Conservation (phyloP, 1,140 invertebrate genomes). For the Drosophila aff. region DNA sequence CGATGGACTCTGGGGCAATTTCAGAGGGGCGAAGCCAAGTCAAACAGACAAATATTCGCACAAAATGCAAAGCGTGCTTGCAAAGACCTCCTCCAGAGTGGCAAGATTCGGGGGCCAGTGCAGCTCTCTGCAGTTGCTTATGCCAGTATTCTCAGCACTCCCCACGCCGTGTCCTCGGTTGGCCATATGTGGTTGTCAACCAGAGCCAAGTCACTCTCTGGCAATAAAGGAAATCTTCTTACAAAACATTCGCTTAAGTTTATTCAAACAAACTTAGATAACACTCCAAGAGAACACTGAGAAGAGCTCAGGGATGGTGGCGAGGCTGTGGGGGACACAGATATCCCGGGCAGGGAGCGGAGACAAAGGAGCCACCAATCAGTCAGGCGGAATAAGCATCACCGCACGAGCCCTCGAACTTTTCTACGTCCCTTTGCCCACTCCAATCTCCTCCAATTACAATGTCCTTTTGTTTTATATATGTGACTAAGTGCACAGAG, state of each 20-base stretch:
- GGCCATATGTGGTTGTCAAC: constrained; percentile 69
- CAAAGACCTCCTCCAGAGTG: constrained; percentile 34
- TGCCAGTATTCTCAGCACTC: background rate
- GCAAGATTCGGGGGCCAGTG: constrained; percentile 21
- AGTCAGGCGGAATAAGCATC: constrained; percentile 82
- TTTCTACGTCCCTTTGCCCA: constrained; percentile 37
- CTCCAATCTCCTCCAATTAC: constrained; percentile 64
- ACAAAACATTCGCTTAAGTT: constrained; percentile 84
- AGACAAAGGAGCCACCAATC: constrained; percentile 79
- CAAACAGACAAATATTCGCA: constrained; percentile 32
- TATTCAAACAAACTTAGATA: constrained; percentile 84
- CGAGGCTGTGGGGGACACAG: background rate
- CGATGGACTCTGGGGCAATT: constrained; percentile 18
- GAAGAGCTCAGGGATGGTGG: background rate
- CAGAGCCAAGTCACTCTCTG: constrained; percentile 67
- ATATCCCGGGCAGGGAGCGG: constrained; percentile 57
- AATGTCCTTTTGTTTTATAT: constrained; percentile 80
- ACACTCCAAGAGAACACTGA: constrained; percentile 47
- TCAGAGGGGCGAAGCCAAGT: constrained; percentile 32
- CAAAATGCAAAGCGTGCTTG: constrained; percentile 63
- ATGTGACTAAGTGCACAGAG: constrained; percentile 19
- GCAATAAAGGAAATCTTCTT: constrained; percentile 83
- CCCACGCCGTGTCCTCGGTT: background rate
- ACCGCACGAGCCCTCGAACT: constrained; percentile 70
- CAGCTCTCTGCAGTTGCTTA: constrained; percentile 14